These are phyloP conservation scores for Notolepis coatsorum DNA, from an alignment of 2,797 vertebrate species.

Conservation along the genomic window DNA sequence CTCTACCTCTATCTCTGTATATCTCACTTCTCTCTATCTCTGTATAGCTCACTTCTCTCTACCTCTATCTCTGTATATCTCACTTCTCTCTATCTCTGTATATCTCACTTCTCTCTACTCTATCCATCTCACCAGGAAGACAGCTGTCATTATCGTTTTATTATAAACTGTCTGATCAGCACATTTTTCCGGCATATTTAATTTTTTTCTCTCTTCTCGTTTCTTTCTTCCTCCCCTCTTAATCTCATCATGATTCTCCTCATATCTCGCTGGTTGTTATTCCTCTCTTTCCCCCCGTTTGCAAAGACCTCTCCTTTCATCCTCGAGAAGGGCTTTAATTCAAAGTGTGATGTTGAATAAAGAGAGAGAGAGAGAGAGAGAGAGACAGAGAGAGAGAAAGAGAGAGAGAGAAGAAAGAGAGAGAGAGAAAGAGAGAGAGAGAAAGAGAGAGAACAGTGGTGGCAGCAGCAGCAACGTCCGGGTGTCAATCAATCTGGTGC, in stretches of 20 bases:
- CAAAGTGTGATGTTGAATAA: slow-evolving; percentile 85
- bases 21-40: too few species aligned
- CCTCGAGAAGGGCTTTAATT: slow-evolving; percentile 89
- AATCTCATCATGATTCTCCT: slow-evolving; percentile 79
- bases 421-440: slow-evolving; percentile 53
- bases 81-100: too few species aligned
- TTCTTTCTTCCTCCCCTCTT: too few species aligned
- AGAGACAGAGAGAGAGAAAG: neutral
- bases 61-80: too few species aligned
- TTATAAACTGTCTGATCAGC: slow-evolving; percentile 75
- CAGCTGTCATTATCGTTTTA: slow-evolving; percentile 79
- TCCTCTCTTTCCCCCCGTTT: slow-evolving; percentile 76
- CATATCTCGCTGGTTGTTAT: slow-evolving; percentile 73
- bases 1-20: too few species aligned
- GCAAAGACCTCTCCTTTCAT: slow-evolving; percentile 88
- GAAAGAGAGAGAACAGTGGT: too few species aligned
- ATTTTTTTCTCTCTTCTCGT: slow-evolving; percentile 6
- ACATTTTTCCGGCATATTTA: slow-evolving; percentile 53
- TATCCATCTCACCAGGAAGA: slow-evolving; percentile 67
- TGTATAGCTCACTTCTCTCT: too few species aligned
- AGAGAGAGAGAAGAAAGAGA: slow-evolving; percentile 1
- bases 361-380: slow-evolving; percentile 48
- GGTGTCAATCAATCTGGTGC: slow-evolving; percentile 87
- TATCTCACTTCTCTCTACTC: too few species aligned
- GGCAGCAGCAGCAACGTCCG: slow-evolving; percentile 71